phyloP scores from a whole-genome alignment of 1,140 invertebrate genomes.

The Temnothorax longispinosus region DNA sequence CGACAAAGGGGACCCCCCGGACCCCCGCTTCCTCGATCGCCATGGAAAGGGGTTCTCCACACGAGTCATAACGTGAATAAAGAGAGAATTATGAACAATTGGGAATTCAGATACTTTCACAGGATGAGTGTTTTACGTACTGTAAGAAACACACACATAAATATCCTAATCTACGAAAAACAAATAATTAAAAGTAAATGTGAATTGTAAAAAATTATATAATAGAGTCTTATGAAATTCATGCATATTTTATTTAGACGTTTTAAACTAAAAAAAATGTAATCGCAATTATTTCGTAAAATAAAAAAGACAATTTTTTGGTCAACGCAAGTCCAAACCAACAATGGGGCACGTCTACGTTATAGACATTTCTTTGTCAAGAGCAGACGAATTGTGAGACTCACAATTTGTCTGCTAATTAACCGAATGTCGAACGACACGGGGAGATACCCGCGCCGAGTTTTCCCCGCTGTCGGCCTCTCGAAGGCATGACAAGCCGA shows the following conservation, averaged over 20 bases:
- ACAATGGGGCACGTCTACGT: background rate
- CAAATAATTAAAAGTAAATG: background rate
- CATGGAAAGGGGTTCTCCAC: conserved; percentile 41
- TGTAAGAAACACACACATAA: background rate
- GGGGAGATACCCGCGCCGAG: background rate
- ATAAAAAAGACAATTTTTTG: background rate
- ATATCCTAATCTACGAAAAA: background rate
- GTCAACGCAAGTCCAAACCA: background rate
- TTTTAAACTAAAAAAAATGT: background rate
- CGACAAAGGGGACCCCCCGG: conserved; percentile 66
- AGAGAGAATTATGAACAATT: conserved; percentile 1
- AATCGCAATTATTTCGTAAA: background rate
- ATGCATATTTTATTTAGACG: background rate
- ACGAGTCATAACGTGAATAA: background rate
- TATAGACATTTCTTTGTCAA: background rate
- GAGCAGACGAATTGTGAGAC: background rate
- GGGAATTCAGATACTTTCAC: background rate
- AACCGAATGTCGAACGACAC: background rate
- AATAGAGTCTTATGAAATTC: background rate
- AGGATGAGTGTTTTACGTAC: background rate
- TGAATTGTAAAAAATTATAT: background rate
- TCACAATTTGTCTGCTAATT: background rate
- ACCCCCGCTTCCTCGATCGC: conserved; percentile 40
- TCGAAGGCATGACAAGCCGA: conserved; percentile 21
- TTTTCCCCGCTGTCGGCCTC: background rate